Base-by-base conservation (phyloP, 1,140 invertebrate species). In the Samia ricini region DNA sequence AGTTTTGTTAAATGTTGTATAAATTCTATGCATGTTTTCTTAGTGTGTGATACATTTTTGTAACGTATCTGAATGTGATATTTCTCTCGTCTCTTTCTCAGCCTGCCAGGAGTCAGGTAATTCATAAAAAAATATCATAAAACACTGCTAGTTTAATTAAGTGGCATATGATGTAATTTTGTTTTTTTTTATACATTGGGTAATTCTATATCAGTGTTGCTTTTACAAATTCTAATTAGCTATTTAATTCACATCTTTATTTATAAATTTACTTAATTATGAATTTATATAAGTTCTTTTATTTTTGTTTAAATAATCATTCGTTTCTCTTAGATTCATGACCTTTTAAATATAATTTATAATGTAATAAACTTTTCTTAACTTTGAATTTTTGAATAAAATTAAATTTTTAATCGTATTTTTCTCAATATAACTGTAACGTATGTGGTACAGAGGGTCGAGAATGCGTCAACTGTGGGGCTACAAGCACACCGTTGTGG, bases 401-500 rank as follows among this genome's bases (percentile, higher is more conserved):
- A 51, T 51, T 52, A 22, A 23, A 8, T 4, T 7, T 42, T 42
- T 42, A 23, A 15, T 21, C 21, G 1, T 23, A 21, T 15, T 22
- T 10, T 52, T 52, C 2, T 23, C 10, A 21, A 52, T 52, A 15
- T 52, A 23, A 52, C 22, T 23, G 51, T 52, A 15, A 21, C 69
- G 56, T 68, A 52, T 72, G 55, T 72, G 55, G 20, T 52, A 68
- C 93, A 97, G 97, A 98, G 93, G 97, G 97, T 76, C 95, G 97
- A 66, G 97, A 99, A 91, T 99, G 98, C 91, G 98, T 99, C 42
- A 99, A 99, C 91, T 99, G 98, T 90, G 98, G 98, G 24, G 98
- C 98, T 18, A 98, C 97, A 21, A 98, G 97, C 73, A 99, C 98
- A 66, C 98, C 98, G 8, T 93, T 99, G 24, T 99, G 98, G 98